Base-by-base conservation (phyloP, 2,888 invertebrate genomes). In the Pyralis farinalis region DNA sequence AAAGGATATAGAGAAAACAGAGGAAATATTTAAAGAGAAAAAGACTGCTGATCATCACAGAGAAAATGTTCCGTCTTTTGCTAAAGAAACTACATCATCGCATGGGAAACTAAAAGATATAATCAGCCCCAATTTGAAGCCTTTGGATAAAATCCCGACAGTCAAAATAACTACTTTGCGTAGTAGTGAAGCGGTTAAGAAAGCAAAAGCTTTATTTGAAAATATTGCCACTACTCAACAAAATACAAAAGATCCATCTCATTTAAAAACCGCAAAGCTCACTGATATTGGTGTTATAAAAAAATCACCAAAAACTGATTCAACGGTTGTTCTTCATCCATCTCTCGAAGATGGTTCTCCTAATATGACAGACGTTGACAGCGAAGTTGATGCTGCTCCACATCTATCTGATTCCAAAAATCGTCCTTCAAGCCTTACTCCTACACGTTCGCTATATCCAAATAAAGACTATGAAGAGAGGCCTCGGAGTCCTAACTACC, bases 181-280 rank as follows among this genome's bases (percentile, higher is more conserved):
- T 34, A 91, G 91, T 52, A 91, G 91, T 33, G 93, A 93, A 53
- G 92, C 92, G n/a, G 92, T 94, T 0, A 91, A 92, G 36, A 92
- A 92, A 71, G 94, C 94, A 0, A 94, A 93, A 71, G 92, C 91
- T 29, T 67, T 94, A 27, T 94, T 94, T 72, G 94, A 94, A 78
- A 93, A 91, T 47, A 91, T 92, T 47, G 90, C 91, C 9, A 75
- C 78, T 11, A 71, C 77, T 11, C 39, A 38, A 22, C 63, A 71
- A 48, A 73, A 79, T 53, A 57, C 63, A 7, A 73, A 76, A 51
- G 74, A 76, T 29, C 53, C 55, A 4, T 54, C 49, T 20, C 49
- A 63, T 2, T 37, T 49, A 10, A 80, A 77, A 44, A 57, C 67
- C n/a, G 72, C 83, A 0, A 91, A 90, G 49, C 57, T 90, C 12